Conservation (phyloP, 2,888 invertebrate genomes). For the Petrolisthes manimaculis region DNA sequence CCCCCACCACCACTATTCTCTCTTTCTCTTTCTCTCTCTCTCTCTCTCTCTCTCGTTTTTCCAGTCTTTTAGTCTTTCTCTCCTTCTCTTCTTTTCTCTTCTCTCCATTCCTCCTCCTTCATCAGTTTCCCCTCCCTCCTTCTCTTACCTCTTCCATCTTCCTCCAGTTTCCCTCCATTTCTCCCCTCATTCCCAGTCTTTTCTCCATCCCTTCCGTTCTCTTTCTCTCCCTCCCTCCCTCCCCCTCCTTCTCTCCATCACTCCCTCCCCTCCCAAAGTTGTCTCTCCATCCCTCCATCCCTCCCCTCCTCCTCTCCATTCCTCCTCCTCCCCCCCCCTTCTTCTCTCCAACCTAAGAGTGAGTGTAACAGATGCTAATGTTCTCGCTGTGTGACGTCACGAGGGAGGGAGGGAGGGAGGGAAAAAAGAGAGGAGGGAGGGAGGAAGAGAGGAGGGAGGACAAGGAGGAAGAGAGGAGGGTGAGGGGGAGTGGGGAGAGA, state of each 20-base stretch:
- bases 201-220: not conserved
- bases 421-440: not conserved
- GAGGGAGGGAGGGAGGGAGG: not conserved
- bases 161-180: not conserved
- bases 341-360: conserved; percentile 4
- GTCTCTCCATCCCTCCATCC: not conserved
- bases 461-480: not conserved
- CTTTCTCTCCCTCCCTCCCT: not conserved
- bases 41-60: not conserved
- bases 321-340: not conserved
- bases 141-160: not conserved
- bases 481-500: not conserved
- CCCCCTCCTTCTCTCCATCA: not conserved
- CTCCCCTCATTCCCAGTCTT: not conserved
- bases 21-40: not conserved
- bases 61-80: not conserved
- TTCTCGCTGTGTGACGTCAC: conserved; percentile 17
- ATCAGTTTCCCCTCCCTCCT: not conserved
- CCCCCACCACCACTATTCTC: not conserved
- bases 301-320: not conserved
- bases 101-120: not conserved
- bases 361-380: conserved; percentile 18
- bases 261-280: not conserved
- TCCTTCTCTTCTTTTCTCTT: not conserved
- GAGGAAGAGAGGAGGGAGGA: not conserved